Conservation (phyloP, 2,113 vertebrate species). For the Hiodon tergisus region DNA sequence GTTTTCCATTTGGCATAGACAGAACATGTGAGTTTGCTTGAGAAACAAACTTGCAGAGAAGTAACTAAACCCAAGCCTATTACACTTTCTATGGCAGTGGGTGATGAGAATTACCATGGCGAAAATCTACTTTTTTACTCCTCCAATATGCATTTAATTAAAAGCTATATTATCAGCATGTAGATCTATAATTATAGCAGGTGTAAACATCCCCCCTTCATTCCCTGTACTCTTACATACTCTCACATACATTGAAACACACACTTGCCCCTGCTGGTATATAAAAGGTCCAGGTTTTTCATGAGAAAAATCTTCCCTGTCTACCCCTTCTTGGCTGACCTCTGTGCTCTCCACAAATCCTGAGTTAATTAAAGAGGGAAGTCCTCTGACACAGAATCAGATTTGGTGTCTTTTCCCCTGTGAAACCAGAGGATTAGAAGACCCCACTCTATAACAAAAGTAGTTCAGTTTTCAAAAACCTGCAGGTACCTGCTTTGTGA, state of each 20-base stretch:
- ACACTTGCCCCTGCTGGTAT: background rate
- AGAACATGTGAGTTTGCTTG: background rate
- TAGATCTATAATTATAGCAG: background rate
- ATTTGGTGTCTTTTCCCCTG: slow-evolving; percentile 63
- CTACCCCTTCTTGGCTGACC: slow-evolving; percentile 61
- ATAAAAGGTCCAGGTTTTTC: slow-evolving; percentile 45
- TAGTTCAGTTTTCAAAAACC: slow-evolving; percentile 49
- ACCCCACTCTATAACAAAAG: slow-evolving; percentile 59
- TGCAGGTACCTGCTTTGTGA: slow-evolving; percentile 26
- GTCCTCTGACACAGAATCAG: slow-evolving; percentile 57
- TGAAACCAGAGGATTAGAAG: slow-evolving; percentile 60
- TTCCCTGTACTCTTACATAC: background rate
- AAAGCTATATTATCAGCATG: too few species aligned
- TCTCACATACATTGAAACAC: background rate
- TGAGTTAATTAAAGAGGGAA: slow-evolving; percentile 76
- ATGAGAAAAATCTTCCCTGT: slow-evolving; percentile 61
- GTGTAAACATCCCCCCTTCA: slow-evolving; percentile 3
- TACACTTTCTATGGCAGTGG: background rate
- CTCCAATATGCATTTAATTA: too few species aligned
- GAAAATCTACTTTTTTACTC: background rate
- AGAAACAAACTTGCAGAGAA: background rate
- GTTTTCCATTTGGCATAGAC: slow-evolving; percentile 9
- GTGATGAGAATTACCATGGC: background rate
- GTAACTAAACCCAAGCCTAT: background rate
- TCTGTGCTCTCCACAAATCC: slow-evolving; percentile 64